Evolutionary conservation across 2,113 vertebrate genomes (phyloP), one percentile per base, ranked within the genome.

Genomic region (Misgurnus anguillicaudatus): DNA sequence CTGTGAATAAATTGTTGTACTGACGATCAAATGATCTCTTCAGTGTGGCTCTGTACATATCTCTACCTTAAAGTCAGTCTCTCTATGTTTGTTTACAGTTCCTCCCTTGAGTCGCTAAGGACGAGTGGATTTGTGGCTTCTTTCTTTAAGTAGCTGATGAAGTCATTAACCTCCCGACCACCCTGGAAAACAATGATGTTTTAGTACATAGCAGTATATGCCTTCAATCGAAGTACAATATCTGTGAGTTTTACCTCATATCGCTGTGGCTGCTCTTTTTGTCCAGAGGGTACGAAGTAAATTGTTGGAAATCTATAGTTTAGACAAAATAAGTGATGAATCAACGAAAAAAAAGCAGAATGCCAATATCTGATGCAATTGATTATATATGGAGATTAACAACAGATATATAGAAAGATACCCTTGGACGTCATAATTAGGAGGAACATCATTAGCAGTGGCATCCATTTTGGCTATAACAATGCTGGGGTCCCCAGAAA

Each of bases 381-480:
- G 10, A 62, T 8, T n/a, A 75, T 5, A 61, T 51, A 76, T 55
- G 41, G 60, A 58, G 14, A 53, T 13, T 36, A 16, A 68, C 24
- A 51, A 36, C 11, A 19, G 55, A 47, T 17, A 60, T 2, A 14
- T 16, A 19, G 9, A 63, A 62, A 38, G 63, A 92, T 85, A 93
- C 93, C 93, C 93, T 24, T 88, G 89, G 13, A 94, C 89, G 2
- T 93, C 90, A 64, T 90, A 93, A 39, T 83, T 77, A 16, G 80
- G 53, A 0, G 93, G 93, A 1, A 93, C 75, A 38, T 94, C 92
- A 57, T 93, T 94, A 16, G 88, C 85, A 0, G 87, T 78, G 0
- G 89, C 90, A 0, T 94, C 92, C 90, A 93, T 93, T 84, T 91
- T 91, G n/a, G 88, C 87, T 45, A 93, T 76, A 7, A 92, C 77